Conservation (phyloP, 1,140 invertebrate species). For the Tetramorium simillimum region DNA sequence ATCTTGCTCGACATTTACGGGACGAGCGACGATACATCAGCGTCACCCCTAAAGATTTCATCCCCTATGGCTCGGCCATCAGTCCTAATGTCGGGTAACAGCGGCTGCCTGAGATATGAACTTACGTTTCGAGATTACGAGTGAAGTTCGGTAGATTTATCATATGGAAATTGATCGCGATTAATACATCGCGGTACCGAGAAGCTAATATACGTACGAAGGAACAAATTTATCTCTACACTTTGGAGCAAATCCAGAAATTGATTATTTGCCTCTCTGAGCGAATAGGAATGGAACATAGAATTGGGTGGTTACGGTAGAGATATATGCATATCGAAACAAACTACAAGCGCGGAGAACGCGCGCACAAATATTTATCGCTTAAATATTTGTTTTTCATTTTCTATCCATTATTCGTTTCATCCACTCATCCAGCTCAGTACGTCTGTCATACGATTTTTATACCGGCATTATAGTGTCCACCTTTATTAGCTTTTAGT, state of each 20-base stretch:
- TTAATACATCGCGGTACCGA: not conserved
- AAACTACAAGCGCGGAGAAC: not conserved
- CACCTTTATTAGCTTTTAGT: not conserved
- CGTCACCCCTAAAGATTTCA: slow-evolving; percentile 53
- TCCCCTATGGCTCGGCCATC: slow-evolving; percentile 34
- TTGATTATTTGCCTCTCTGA: not conserved
- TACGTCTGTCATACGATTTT: not conserved
- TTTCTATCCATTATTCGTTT: not conserved
- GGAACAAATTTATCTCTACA: not conserved
- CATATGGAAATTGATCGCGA: slow-evolving; percentile 12
- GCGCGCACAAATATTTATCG: slow-evolving; percentile 15
- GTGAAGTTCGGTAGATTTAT: slow-evolving; percentile 23
- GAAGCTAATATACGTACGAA: not conserved
- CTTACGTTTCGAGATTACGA: slow-evolving; percentile 52
- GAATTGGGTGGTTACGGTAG: not conserved
- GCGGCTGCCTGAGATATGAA: slow-evolving; percentile 49
- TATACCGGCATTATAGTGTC: not conserved
- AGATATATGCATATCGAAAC: not conserved
- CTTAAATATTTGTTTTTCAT: slow-evolving; percentile 40
- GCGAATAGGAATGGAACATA: not conserved
- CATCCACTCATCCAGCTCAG: too few relatives aligned
- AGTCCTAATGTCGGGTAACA: slow-evolving; percentile 36
- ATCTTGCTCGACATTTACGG: slow-evolving; percentile 51
- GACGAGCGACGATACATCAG: slow-evolving; percentile 50
- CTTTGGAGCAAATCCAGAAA: not conserved